Conservation (phyloP, 2,888 invertebrate species). For the Stomorhina lunata region DNA sequence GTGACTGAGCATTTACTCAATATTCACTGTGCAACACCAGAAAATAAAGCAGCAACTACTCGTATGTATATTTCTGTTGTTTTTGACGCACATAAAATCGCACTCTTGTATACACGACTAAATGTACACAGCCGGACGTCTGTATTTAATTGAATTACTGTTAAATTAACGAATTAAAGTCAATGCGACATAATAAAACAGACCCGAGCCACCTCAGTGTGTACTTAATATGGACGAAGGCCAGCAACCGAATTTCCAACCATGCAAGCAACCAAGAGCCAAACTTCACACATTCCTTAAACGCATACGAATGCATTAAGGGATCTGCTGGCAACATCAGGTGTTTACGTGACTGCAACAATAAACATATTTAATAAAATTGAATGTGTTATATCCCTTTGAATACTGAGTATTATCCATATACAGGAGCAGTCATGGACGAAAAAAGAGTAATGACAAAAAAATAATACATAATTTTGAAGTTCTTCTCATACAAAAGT, state of each 20-base stretch:
- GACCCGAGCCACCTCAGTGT: background rate
- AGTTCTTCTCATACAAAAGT: too few relatives aligned
- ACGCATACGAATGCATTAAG: background rate
- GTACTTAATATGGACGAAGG: background rate
- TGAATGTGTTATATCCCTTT: background rate
- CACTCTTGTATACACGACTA: background rate
- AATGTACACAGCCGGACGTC: constrained; percentile 5
- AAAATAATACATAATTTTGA: too few relatives aligned
- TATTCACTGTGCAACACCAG: background rate
- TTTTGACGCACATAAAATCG: background rate
- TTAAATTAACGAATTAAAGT: constrained; percentile 60
- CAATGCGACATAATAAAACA: constrained; percentile 45
- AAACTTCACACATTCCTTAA: background rate
- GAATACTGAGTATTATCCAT: background rate
- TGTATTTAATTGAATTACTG: constrained; percentile 59
- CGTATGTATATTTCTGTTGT: too few relatives aligned
- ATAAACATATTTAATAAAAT: constrained; percentile 46
- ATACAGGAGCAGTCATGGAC: background rate
- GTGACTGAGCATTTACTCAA: constrained; percentile 17
- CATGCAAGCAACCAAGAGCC: background rate
- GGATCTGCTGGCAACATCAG: constrained; percentile 30
- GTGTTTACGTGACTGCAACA: constrained; percentile 59
- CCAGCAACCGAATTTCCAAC: background rate
- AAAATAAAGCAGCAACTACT: background rate
- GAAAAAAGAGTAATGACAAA: background rate